A percentile compares a stretch with the other conserved stretches of the same genome.
These are phyloP conservation scores for Cervus canadensis DNA, from an alignment of 2,113 vertebrate species.

Conservation along the genomic window DNA sequence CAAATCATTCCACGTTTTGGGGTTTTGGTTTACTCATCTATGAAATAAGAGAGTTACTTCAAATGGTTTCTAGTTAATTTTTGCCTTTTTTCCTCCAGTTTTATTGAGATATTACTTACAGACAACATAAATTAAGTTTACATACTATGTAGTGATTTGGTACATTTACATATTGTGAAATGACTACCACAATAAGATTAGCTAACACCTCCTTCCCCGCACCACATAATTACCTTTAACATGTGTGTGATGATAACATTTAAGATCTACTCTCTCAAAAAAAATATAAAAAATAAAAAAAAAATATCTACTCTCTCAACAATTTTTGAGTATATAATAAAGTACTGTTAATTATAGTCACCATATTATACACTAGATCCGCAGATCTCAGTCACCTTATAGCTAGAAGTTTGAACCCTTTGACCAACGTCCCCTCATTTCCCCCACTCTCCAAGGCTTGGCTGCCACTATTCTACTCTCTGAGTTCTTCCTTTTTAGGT, in stretches of 20 bases:
- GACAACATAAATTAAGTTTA: neutral
- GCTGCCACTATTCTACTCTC: neutral
- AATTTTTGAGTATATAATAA: neutral
- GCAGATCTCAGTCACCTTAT: neutral
- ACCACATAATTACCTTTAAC: neutral
- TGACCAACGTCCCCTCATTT: neutral
- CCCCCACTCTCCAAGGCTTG: neutral
- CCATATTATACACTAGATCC: neutral
- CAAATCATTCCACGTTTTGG: neutral
- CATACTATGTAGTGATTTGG: neutral
- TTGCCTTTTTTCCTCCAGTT: neutral
- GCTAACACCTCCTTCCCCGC: neutral
- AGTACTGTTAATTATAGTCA: neutral
- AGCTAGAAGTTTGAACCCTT: neutral
- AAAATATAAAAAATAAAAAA: no score
- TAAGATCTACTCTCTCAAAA: neutral
- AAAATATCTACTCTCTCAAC: neutral
- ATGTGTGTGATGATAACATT: neutral
- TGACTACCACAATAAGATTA: neutral
- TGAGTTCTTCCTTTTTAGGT: neutral
- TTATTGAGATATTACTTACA: neutral
- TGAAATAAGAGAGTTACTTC: neutral
- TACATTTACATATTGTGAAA: neutral
- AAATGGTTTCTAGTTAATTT: neutral
- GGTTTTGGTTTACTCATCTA: neutral